Evolutionary conservation across 2,888 invertebrate genomes (phyloP).

Genomic region (Pterobdella sp.): DNA sequence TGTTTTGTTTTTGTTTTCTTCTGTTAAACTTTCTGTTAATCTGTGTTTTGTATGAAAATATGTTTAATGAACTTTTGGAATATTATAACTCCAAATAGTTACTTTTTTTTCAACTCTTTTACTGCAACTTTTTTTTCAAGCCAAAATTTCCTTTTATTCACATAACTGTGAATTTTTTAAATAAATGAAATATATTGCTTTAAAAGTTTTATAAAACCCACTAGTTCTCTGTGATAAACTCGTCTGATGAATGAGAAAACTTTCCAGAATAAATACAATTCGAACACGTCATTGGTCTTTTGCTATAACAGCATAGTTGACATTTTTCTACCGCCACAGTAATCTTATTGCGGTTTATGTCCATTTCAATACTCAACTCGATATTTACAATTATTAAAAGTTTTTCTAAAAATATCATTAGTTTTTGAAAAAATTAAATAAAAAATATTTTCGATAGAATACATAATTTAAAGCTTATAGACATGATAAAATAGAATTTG

Average conservation of each 20-base stretch:
- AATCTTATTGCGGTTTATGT: slow-evolving; percentile 29
- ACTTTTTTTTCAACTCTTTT: slow-evolving; percentile 10
- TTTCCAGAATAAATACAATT: slow-evolving; percentile 34
- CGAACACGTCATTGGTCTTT: slow-evolving; percentile 34
- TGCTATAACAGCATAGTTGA: slow-evolving; percentile 34
- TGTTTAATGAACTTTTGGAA: background rate
- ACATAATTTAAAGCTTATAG: too few species aligned
- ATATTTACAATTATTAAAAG: too few species aligned
- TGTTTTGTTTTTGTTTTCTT: background rate
- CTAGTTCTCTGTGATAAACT: background rate
- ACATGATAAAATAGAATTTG: too few species aligned
- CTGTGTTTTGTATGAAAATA: background rate
- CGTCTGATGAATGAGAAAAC: slow-evolving; percentile 31
- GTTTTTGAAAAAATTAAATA: too few species aligned
- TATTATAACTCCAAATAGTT: background rate
- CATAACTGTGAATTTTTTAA: background rate
- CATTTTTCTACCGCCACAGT: slow-evolving; percentile 37
- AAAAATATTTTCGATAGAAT: too few species aligned
- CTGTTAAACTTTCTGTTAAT: slow-evolving; percentile 2
- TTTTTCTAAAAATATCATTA: too few species aligned
- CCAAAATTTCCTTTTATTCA: background rate
- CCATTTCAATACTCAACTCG: too few species aligned
- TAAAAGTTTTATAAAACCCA: background rate
- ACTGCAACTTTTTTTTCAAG: background rate
- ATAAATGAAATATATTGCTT: background rate